Conservation (phyloP, 2,888 invertebrate genomes). For the Agrochola litura region DNA sequence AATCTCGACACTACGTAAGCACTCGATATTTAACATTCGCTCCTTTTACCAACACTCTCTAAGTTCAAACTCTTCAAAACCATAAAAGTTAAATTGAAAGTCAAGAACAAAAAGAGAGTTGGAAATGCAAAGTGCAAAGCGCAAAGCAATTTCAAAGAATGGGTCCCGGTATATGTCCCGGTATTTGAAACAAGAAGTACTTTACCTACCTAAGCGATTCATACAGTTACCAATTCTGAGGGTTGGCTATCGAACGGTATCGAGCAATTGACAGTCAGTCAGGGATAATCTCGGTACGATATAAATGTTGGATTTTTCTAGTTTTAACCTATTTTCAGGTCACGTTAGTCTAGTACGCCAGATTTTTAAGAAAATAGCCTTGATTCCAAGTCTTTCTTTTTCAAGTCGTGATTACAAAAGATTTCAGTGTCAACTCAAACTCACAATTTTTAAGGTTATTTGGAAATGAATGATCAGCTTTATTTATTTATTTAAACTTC, state of each 20-base stretch:
- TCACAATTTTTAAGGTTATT: neutral
- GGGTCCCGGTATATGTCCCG: slow-evolving; percentile 55
- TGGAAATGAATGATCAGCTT: neutral
- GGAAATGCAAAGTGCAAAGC: slow-evolving; percentile 71
- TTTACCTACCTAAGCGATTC: slow-evolving; percentile 65
- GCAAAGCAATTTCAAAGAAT: slow-evolving; percentile 71
- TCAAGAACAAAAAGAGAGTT: slow-evolving; percentile 66
- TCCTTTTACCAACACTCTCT: slow-evolving; percentile 37
- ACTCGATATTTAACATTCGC: slow-evolving; percentile 35
- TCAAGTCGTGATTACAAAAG: neutral
- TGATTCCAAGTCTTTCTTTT: neutral
- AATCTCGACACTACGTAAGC: slow-evolving; percentile 30
- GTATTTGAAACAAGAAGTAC: slow-evolving; percentile 70
- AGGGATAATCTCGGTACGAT: slow-evolving; percentile 37
- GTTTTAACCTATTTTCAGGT: slow-evolving; percentile 21
- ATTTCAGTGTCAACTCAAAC: neutral
- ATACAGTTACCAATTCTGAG: slow-evolving; percentile 49
- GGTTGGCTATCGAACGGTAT: slow-evolving; percentile 49
- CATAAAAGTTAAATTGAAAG: slow-evolving; percentile 71
- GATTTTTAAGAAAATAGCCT: slow-evolving; percentile 27
- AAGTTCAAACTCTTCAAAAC: slow-evolving; percentile 53
- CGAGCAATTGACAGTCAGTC: slow-evolving; percentile 63
- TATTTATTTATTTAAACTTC: too few species aligned
- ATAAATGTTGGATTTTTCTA: slow-evolving; percentile 30
- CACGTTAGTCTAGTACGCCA: slow-evolving; percentile 10